Evolutionary conservation across 2,113 vertebrate species (phyloP), one percentile per base, ranked within the genome.

Genomic region (Saguinus midas): DNA sequence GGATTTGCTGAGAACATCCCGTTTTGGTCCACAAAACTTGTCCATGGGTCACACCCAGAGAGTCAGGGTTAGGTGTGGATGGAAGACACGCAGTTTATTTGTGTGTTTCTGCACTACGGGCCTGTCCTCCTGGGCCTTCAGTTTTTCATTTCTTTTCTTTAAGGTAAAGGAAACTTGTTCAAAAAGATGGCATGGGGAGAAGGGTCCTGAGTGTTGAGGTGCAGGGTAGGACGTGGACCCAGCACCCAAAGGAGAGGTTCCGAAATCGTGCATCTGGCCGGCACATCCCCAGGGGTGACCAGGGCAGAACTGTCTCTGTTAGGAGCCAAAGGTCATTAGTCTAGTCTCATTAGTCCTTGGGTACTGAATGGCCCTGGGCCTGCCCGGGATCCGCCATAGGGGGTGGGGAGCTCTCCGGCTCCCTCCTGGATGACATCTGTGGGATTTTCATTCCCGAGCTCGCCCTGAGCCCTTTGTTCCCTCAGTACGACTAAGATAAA

Each of bases 361-460:
- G 48, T 92, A 87, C 72, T 72, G 89, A 94, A 55, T 81, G 87
- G 66, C 87, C 96, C 90, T 85, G 5, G n/a, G 81, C 66, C 88
- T 40, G 40, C 58, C 0, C 35, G 81, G 91, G 79, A 81, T 87
- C 40, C 64, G 70, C 32, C 1, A 8, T 12, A 43, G 32, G 64
- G 70, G 57, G 79, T 0, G 0, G 86, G 86, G 83, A 37, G n/a
- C 76, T 52, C 78, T 73, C 35, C 43, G 6, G 14, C 17, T 68
- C 50, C 11, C 23, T 73, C n/a, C 84, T 27, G 70, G 55, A 14
- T 66, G 79, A 48, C 91, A 29, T 55, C 0, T 21, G 20, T 1
- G 13, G 72, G 57, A 81, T 45, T 16, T 6, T 61, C 86, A 8
- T 66, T 50, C 73, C 37, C 52, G 3, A 1, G 23, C n/a, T 43